Evolutionary conservation across 2,113 vertebrate genomes (phyloP), one percentile per base, ranked within the genome.

Genomic region (Hylia prasina): DNA sequence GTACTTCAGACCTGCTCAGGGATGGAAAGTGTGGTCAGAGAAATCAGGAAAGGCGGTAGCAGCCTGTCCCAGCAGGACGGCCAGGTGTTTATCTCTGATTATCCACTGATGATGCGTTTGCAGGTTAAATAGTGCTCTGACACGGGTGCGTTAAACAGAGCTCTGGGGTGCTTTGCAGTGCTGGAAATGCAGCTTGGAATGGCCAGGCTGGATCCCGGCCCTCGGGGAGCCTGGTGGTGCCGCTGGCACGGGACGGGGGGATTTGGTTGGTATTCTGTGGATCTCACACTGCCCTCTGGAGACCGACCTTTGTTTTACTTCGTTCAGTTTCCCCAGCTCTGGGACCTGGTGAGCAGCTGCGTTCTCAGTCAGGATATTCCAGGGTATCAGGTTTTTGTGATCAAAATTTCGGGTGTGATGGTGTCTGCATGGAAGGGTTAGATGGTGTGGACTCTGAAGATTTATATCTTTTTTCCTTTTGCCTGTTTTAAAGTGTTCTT

Each of bases 41-140:
- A 39, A 50, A 35, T 40, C 11, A 24, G 79, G 37, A n/a, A 44
- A 56, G 63, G 88, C 66, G 48, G 58, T 8, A 54, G 27, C 63
- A 77, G 80, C 47, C 61, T 90, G 30, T 71, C 65, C 30, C 70
- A 51, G 90, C 48, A 48, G 83, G 81, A 33, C 47, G 8, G 47
- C 25, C 57, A 22, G 22, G 81, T 50, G 13, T 87, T 93, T 93
- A 65, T 84, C 76, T 79, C 82, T 15, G 68, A 47, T 96, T 89
- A 95, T 83, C 94, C 90, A 11, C 79, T 47, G 40, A 15, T 54
- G 86, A 64, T 92, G 82, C 58, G 16, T 86, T 89, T 92, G 68
- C 50, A 54, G 71, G 82, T 82, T 91, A 92, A 94, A 60, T 5
- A 61, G 61, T 88, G 75, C 60, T 80, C 19, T 70, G 87, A 21